Evolutionary conservation across 2,113 vertebrate species (phyloP), one percentile per base, ranked within the genome.

Genomic region (Channa argus): DNA sequence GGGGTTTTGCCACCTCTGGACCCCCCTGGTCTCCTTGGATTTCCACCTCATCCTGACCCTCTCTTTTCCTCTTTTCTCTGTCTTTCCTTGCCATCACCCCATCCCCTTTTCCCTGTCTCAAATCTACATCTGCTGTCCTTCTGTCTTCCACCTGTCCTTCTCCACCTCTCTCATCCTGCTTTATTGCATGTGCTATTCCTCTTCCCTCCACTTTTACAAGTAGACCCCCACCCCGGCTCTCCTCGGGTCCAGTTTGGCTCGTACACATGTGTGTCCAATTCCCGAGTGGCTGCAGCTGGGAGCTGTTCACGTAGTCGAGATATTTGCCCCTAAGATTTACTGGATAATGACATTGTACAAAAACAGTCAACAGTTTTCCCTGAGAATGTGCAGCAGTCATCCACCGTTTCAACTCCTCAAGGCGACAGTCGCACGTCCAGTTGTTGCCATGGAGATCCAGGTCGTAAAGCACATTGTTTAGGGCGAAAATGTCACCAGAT

Each of bases 361-460:
- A 96, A 53, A 96, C 96, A 0, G 95, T 96, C 83, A 97, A 92
- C 63, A 97, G 89, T 51, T 95, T 96, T 36, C 97, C 96, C 75
- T 95, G 95, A 7, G 96, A 90, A 52, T 96, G 97, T 63, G 93
- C 95, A 14, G 91, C 76, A 2, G 90, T 95, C 94, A 98, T 94
- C 97, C 97, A 98, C 63, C 71, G 93, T 86, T 95, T 97, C 81
- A 98, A 86, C 53, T 94, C 94, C 5, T 94, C 89, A 50, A 98
- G 89, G 36, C 92, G 93, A 71, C 98, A 99, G 88, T 98, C 96
- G 5, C 98, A 99, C 3, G 91, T 97, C 98, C 98, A 99, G 86
- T 95, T 93, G 9, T 99, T 98, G 45, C 96, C 97, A 6, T 96
- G 95, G 77, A 99, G 94, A 77, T 98, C 96, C 72, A 99, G 77